Base-by-base conservation (phyloP, 2,113 vertebrate genomes). In the Dunckerocampus dactyliophorus region DNA sequence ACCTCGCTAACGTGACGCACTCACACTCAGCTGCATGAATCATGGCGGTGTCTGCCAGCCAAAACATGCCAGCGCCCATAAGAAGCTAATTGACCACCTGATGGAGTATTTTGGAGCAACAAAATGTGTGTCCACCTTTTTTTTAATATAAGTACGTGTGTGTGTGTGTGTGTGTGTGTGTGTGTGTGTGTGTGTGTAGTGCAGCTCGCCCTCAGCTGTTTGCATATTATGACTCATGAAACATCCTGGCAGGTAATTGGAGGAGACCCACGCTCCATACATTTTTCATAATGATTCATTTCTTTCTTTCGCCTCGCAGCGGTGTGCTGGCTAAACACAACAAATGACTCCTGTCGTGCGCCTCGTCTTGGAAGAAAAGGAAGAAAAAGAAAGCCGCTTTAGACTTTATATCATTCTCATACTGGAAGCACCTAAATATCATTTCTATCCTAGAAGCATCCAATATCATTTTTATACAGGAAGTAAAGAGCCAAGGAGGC, bases 191-290 rank as follows among this genome's bases (percentile, higher is more conserved):
- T 56, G 31, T 42, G 54, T 20, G 9, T 16, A 10, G 52, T 37
- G 52, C 24, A 28, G 53, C 22, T 21, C 13, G 34, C 81, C 84
- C 68, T 85, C 66, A 86, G 82, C 84, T 71, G 81, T 80, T 79
- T 81, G 74, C 72, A 83, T 82, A 88, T 87, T 85, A 88, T 74
- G 72, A 78, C 79, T 82, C 86, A 88, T 87, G 87, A 84, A 88
- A 83, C 82, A 85, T 82, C 85, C 67, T 88, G 87, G 80, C 89
- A 89, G 88, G 85, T 89, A 85, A 88, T 90, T 89, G 82, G 76
- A 76, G 76, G 64, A 80, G 77, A 83, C 81, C 84, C 74, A 60
- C 67, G 80, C 83, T 84, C 79, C 63, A 78, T 82, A 80, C 80
- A 85, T 88, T 88, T 88, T 87, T 88, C 83, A 88, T 82, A 71